Evolutionary conservation across 1,140 invertebrate species (phyloP).

Genomic region (Macrosteles quadrilineatus): DNA sequence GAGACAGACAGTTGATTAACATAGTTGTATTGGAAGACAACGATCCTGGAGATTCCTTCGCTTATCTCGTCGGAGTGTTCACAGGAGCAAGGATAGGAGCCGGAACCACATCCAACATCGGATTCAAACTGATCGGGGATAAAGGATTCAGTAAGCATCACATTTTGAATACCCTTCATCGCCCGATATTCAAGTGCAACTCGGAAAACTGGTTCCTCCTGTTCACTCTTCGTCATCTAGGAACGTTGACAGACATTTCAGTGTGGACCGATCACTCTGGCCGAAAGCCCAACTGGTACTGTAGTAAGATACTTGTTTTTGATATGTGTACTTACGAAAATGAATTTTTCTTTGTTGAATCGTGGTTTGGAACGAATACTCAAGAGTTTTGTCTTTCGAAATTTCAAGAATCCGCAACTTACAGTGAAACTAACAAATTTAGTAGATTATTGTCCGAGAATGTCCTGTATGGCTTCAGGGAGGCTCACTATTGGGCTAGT

Average conservation of each 20-base stretch:
- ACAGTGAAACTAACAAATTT: background rate
- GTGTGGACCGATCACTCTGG: background rate
- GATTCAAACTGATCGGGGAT: background rate
- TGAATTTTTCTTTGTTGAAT: background rate
- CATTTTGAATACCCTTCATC: background rate
- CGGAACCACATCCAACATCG: background rate
- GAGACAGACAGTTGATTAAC: too few relatives aligned
- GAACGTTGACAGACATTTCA: background rate
- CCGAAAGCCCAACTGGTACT: background rate
- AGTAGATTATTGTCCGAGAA: background rate
- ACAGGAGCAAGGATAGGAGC: background rate
- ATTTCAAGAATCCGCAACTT: background rate
- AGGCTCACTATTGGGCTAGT: background rate
- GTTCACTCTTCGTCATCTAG: background rate
- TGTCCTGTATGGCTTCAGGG: background rate
- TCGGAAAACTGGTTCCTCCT: background rate
- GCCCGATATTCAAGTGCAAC: background rate
- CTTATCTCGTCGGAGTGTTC: background rate
- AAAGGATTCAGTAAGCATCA: background rate
- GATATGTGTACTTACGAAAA: background rate
- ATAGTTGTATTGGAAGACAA: background rate
- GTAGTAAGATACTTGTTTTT: slow-evolving; percentile 5
- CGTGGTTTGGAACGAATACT: background rate
- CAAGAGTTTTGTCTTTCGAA: background rate
- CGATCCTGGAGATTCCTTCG: background rate